Evolutionary conservation across 2,888 invertebrate genomes (phyloP), one percentile per base, ranked within the genome.

Genomic region (Apamea anceps): DNA sequence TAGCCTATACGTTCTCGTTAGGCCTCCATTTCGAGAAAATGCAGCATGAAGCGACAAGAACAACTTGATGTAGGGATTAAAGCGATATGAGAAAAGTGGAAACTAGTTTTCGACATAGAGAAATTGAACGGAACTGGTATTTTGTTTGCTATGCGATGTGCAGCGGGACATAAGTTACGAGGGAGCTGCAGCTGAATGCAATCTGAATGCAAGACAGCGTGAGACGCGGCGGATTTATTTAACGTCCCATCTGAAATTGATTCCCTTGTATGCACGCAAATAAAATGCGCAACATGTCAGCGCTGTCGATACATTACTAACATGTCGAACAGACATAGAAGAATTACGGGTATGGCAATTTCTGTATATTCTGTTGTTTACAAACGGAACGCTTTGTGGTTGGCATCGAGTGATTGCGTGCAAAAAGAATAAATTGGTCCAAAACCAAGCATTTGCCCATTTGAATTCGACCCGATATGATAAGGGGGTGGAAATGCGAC

Each of bases 1-100:
- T 93, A 93, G 93, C 91, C 93, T 91, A 94, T 94, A 93, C 89
- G 91, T 95, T 94, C 92, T 94, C 87, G 92, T 93, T 93, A 93
- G 91, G 88, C 88, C 89, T 89, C 87, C 85, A 90, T 90, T 92
- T 89, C 86, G 85, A 88, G 89, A 92, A 92, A 92, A 92, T 90
- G 90, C 91, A 92, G 85, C 80, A 80, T 85, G 84, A 90, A 89
- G 89, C 86, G 85, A 79, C 82, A 79, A 75, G 71, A 79, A 86
- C 81, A 75, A 82, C 70, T 80, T 89, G 73, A 81, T 81, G 87
- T 85, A 77, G 83, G 81, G 77, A 88, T 90, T 88, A 85, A 84
- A 90, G 77, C 76, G 72, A 85, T 83, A 78, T 79, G 78, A 84
- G 83, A 87, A 88, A 89, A 86, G 81, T 86, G 78, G 78, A 79